Conservation (phyloP, 1,140 invertebrate genomes). For the Bradysia coprophila region DNA sequence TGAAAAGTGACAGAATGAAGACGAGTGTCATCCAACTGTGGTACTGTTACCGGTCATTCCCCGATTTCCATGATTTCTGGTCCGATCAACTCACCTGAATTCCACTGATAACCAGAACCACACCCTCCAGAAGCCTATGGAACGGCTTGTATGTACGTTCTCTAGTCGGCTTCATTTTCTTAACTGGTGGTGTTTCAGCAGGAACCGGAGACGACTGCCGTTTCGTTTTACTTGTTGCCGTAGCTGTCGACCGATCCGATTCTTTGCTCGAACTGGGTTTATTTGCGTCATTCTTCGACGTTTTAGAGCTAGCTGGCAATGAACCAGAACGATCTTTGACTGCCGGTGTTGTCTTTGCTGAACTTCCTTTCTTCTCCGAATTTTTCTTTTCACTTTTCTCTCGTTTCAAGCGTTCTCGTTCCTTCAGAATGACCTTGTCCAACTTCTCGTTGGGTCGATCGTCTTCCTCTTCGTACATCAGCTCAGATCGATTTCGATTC, state of each 20-base stretch:
- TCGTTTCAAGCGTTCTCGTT: slow-evolving; percentile 17
- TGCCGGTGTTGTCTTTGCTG: neutral
- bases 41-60: no score
- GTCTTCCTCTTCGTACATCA: slow-evolving; percentile 33
- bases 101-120: slow-evolving; percentile 66
- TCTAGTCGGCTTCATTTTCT: slow-evolving; percentile 2
- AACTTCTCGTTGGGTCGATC: slow-evolving; percentile 27
- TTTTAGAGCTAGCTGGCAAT: slow-evolving; percentile 1
- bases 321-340: neutral
- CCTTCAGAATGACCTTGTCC: slow-evolving; percentile 28
- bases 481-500: slow-evolving; percentile 22
- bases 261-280: no score
- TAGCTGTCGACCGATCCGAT: no score
- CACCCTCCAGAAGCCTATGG: slow-evolving; percentile 36
- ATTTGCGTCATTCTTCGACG: neutral
- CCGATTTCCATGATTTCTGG: neutral
- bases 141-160: slow-evolving; percentile 28
- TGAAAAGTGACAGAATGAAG: neutral
- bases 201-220: neutral
- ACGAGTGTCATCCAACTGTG: no score
- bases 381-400: slow-evolving; percentile 5
- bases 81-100: slow-evolving; percentile 30
- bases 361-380: slow-evolving; percentile 2
- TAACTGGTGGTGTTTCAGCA: slow-evolving; percentile 3
- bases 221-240: slow-evolving; percentile 5